phyloP scores from a whole-genome alignment of 2,888 invertebrate genomes.

The Catocala sponsa region DNA sequence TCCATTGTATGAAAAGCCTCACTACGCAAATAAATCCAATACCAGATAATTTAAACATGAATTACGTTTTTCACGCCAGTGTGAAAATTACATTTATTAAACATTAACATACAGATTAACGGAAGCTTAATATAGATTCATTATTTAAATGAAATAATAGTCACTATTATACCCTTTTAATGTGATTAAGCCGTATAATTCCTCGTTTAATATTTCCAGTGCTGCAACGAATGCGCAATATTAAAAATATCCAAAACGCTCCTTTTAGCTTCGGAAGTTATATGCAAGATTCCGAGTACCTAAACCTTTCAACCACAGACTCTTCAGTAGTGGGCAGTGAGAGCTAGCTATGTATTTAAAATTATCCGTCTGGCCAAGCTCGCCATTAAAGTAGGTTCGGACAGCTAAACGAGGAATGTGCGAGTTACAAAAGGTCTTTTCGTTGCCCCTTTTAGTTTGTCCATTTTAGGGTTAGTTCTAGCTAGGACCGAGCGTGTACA shows the following conservation, averaged over 20 bases:
- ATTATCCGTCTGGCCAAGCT: slow-evolving; percentile 48
- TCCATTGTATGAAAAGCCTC: neutral
- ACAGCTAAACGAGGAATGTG: slow-evolving; percentile 38
- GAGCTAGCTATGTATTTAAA: slow-evolving; percentile 50
- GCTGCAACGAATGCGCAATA: slow-evolving; percentile 9
- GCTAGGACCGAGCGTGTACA: slow-evolving; percentile 13
- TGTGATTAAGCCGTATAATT: neutral
- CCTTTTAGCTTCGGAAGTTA: slow-evolving; percentile 37
- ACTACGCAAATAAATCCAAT: neutral
- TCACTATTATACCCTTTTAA: neutral
- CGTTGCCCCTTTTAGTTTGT: slow-evolving; percentile 3
- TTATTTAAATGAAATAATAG: slow-evolving; percentile 12
- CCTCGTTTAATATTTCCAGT: neutral
- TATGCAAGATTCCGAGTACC: slow-evolving; percentile 41
- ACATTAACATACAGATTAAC: slow-evolving; percentile 5
- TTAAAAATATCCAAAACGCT: slow-evolving; percentile 29
- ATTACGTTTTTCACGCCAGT: neutral
- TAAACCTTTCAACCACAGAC: slow-evolving; percentile 51
- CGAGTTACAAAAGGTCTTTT: slow-evolving; percentile 1
- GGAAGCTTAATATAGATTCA: slow-evolving; percentile 10
- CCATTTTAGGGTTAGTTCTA: neutral
- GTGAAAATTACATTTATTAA: slow-evolving; percentile 6
- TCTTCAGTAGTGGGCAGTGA: slow-evolving; percentile 36
- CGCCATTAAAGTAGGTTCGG: slow-evolving; percentile 53
- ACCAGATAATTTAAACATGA: slow-evolving; percentile 2